Evolutionary conservation across 2,113 vertebrate genomes (phyloP).

Genomic region (Cyprinodon tularosa): DNA sequence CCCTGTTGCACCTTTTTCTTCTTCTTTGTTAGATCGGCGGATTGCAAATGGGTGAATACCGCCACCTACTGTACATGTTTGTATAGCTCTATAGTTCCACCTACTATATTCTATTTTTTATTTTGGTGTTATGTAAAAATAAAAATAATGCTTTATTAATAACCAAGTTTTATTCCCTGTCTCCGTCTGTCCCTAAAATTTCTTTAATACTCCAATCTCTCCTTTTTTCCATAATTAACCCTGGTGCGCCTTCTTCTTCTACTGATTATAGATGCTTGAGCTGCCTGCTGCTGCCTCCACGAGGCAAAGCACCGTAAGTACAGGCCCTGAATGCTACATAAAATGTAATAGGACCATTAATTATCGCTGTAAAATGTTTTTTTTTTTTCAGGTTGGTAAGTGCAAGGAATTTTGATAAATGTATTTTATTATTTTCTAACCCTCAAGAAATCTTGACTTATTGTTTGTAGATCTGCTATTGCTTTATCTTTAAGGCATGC

Average conservation of each 20-base stretch:
- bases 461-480: too few relatives aligned
- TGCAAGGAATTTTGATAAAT: background rate
- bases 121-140: too few relatives aligned
- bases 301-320: background rate
- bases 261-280: background rate
- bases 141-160: too few relatives aligned
- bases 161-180: too few relatives aligned
- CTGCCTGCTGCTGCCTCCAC: slow-evolving; percentile 28
- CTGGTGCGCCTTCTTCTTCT: slow-evolving; percentile 67
- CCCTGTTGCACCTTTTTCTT: slow-evolving; percentile 60
- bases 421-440: background rate
- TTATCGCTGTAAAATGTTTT: background rate
- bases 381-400: background rate
- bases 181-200: too few relatives aligned
- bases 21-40: slow-evolving; percentile 28
- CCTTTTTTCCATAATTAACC: slow-evolving; percentile 36
- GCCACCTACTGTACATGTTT: too few relatives aligned
- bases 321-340: background rate
- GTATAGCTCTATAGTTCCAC: too few relatives aligned
- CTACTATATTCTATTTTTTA: too few relatives aligned
- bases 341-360: background rate
- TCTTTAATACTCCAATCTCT: too few relatives aligned
- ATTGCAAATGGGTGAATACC: too few relatives aligned
- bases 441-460: background rate
- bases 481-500: too few relatives aligned